A percentile compares a stretch with the other conserved stretches of the same genome.
Conservation (phyloP, 2,113 vertebrate species). For the Cathartes aura region DNA sequence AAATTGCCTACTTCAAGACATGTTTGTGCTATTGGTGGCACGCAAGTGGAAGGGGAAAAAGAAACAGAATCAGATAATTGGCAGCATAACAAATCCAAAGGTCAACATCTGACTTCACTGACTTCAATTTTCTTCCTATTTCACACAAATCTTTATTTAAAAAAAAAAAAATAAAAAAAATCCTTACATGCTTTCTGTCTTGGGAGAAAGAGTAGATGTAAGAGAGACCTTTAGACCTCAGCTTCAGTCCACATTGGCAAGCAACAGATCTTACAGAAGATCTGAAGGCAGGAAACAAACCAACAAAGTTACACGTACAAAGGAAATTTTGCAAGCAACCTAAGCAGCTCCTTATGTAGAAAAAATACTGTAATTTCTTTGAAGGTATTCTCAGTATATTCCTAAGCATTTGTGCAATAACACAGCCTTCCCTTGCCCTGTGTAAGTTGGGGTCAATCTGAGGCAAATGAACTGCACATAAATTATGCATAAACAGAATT, state of each 20-base stretch:
- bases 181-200: not conserved
- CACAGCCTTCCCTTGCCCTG: not conserved
- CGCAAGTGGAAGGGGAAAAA: not conserved
- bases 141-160: not conserved
- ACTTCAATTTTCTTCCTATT: not conserved
- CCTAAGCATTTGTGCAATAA: not conserved
- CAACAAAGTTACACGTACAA: not conserved
- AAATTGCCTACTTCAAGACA: not conserved
- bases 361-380: not conserved
- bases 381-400: not conserved
- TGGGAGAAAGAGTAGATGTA: too few species aligned
- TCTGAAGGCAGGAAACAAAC: not conserved
- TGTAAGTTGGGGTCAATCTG: not conserved
- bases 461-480: not conserved
- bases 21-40: not conserved
- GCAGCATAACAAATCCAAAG: not conserved
- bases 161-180: not conserved
- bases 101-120: constrained; percentile 7
- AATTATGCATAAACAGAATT: not conserved
- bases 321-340: not conserved
- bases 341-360: not conserved
- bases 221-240: not conserved
- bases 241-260: not conserved
- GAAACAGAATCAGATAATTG: not conserved
- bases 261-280: not conserved